Evolutionary conservation across 1,140 invertebrate species (phyloP), one percentile per base, ranked within the genome.

Genomic region (Lucilia sericata): DNA sequence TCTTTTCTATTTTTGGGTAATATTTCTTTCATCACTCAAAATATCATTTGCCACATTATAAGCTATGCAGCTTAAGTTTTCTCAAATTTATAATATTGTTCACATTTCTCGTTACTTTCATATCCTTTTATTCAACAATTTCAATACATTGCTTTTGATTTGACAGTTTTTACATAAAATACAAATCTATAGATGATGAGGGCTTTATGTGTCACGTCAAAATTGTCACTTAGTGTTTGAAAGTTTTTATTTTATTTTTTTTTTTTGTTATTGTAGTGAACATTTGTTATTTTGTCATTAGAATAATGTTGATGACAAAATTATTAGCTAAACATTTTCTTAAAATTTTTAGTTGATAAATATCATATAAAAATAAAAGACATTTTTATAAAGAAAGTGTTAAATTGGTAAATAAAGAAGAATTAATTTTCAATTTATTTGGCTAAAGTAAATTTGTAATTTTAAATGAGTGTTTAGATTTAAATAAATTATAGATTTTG

Each of bases 1-100:
- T 30, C 25, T 30, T 30, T 30, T 30, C 25, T 55, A 55, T 55
- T 5, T n/a, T 13, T 7, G 17, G 5, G 76, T 80, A 80, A 80
- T 80, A 49, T 80, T 80, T 49, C 76, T 49, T 49, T 80, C 76
- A 80, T 80, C 76, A 80, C 76, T 80, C 76, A 80, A 80, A 80
- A 49, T 80, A 80, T 80, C 76, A 80, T 80, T 80, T 80, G 76
- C 76, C 76, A 80, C 47, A 47, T 47, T 47, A 80, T 47, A 80
- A 47, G 76, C 21, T 47, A 78, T 36, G 34, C 76, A 80, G 17
- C 42, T 49, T 80, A 80, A 80, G 76, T 80, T 80, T 80, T 80
- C 19, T 51, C 21, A 51, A 80, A 80, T 49, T 21, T 80, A n/a
- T 80, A 5, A 42, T 51, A 10, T 78, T 78, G 47, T 78, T 47